These are phyloP conservation scores for Nephrotoma guestfalica DNA, from an alignment of 2,888 invertebrate genomes.

Conservation along the genomic window DNA sequence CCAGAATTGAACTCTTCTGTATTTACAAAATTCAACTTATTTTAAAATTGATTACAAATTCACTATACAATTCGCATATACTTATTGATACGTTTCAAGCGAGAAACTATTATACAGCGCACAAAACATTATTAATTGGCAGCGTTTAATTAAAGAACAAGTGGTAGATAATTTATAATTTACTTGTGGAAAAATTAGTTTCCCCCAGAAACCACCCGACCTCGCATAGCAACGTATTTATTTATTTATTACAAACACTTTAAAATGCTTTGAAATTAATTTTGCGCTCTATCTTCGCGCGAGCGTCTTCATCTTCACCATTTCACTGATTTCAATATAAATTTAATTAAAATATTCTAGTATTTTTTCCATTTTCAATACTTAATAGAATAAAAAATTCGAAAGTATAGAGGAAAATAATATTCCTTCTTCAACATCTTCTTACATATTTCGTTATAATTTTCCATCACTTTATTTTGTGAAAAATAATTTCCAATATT, in stretches of 20 bases:
- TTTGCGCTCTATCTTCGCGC: background rate
- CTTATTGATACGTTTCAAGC: background rate
- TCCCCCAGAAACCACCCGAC: background rate
- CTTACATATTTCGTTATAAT: background rate
- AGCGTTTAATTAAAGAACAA: background rate
- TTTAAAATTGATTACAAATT: background rate
- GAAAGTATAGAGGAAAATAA: background rate
- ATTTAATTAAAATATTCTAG: background rate
- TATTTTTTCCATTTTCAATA: background rate
- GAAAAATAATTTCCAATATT: background rate
- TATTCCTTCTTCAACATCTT: background rate
- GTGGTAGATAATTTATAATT: background rate
- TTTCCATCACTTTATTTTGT: background rate
- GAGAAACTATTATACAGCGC: background rate
- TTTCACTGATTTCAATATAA: background rate
- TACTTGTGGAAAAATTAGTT: background rate
- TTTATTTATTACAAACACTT: background rate
- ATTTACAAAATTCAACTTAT: background rate
- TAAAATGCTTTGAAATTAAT: background rate
- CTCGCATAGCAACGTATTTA: background rate
- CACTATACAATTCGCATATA: background rate
- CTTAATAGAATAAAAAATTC: background rate
- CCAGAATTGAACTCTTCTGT: background rate
- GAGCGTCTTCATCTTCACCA: background rate
- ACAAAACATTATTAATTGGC: background rate